Base-by-base conservation (phyloP, 2,888 invertebrate species). In the Metalampra italica region DNA sequence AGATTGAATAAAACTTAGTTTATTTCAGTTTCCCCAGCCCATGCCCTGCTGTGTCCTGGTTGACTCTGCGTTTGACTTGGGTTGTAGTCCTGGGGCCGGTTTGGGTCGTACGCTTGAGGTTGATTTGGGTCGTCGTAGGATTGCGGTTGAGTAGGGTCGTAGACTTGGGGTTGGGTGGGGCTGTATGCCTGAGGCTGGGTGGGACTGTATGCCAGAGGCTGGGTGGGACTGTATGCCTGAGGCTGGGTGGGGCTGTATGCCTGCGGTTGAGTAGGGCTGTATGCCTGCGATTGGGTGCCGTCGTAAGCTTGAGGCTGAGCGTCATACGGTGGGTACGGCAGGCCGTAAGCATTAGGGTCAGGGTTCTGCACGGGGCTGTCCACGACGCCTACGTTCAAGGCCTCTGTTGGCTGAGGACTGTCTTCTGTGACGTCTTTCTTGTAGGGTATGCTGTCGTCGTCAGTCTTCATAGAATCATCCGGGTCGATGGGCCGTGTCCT, bases 361-460 rank as follows among this genome's bases (percentile, higher is more conserved):
- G 60, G 54, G 13, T 39, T 39, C 14, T 65, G 62, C 3, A 65
- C 59, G n/a, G 54, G 54, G 34, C 61, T 71, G 45, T 79, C 80
- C 0, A 60, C 66, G 0, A 22, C 22, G 22, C 22, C 3, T 22
- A 82, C 74, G 46, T 78, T 74, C 1, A 85, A 70, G 0, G 77
- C 68, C 0, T 85, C 85, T 0, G 80, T 74, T 0, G 85, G 85
- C 41, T 78, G 73, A 0, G 89, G 89, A 36, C 77, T 82, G 50
- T 87, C 87, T 55, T 86, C 14, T 0, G 70, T 61, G 0, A 73
- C 56, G 49, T 85, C 87, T 54, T 88, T 89, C 69, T 89, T 90
- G 73, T 89, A 90, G 0, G 88, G 88, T 41, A 90, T 79, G 56
- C 88, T 88, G 3, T 89, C 88, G 47, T 88, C 87, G 45, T 89